phyloP scores from a whole-genome alignment of 2,113 vertebrate genomes.

The Accipiter virgatus region DNA sequence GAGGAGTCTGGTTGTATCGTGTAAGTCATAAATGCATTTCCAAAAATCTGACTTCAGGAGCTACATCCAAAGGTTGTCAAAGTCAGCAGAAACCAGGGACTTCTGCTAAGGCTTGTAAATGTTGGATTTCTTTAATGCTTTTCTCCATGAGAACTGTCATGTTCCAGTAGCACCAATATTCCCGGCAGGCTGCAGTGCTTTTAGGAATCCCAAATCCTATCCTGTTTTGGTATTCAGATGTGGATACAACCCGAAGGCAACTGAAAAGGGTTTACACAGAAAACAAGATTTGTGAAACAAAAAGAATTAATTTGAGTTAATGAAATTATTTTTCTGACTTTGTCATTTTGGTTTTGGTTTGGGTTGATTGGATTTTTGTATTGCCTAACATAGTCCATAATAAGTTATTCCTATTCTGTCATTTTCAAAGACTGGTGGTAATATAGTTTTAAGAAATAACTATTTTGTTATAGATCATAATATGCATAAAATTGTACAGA shows the following conservation, averaged over 20 bases:
- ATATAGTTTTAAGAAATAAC: slow-evolving; percentile 80
- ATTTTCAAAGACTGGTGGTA: slow-evolving; percentile 73
- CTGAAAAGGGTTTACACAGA: slow-evolving; percentile 54
- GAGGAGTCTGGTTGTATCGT: background rate
- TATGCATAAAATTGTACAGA: slow-evolving; percentile 82
- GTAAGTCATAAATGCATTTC: background rate
- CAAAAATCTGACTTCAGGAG: background rate
- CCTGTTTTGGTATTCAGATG: background rate
- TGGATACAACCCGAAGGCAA: slow-evolving; percentile 60
- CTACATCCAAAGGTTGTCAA: background rate
- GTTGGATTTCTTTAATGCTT: background rate
- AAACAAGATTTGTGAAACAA: slow-evolving; percentile 16
- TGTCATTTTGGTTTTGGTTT: slow-evolving; percentile 41
- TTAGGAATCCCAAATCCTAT: background rate
- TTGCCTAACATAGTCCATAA: slow-evolving; percentile 57
- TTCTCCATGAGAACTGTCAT: background rate
- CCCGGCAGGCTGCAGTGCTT: slow-evolving; percentile 56
- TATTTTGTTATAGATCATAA: slow-evolving; percentile 83
- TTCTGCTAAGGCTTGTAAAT: background rate
- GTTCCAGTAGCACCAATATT: slow-evolving; percentile 9
- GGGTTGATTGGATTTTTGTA: slow-evolving; percentile 63
- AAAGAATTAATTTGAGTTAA: slow-evolving; percentile 2
- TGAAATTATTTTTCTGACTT: slow-evolving; percentile 59
- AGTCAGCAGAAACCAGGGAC: background rate
- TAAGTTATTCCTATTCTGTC: slow-evolving; percentile 72